Conservation (phyloP, 2,797 vertebrate species). For the Rhinatrema bivittatum region DNA sequence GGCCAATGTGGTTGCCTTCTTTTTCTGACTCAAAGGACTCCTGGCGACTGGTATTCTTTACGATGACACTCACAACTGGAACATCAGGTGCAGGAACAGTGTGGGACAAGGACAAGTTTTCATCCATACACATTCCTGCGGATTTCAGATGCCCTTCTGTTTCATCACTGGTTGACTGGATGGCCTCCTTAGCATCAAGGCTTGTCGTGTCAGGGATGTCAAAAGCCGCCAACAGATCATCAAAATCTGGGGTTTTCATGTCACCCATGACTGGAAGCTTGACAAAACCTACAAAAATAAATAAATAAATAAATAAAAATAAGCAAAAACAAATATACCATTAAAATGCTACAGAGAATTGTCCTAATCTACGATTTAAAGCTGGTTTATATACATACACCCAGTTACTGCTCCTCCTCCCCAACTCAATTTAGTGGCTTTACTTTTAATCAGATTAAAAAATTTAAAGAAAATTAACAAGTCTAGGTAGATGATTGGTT, state of each 20-base stretch:
- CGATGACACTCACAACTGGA: slow-evolving; percentile 88
- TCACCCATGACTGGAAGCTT: slow-evolving; percentile 86
- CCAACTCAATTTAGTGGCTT: too few species aligned
- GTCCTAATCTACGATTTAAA: too few species aligned
- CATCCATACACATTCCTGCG: slow-evolving; percentile 74
- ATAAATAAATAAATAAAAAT: not conserved
- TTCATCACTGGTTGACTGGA: slow-evolving; percentile 77
- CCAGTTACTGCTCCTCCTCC: too few species aligned
- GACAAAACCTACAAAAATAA: slow-evolving; percentile 43
- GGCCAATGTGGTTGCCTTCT: slow-evolving; percentile 60
- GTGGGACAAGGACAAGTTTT: slow-evolving; percentile 59
- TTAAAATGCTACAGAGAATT: too few species aligned
- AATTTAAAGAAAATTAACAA: too few species aligned
- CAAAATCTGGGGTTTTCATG: slow-evolving; percentile 98
- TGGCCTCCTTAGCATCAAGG: slow-evolving; percentile 88
- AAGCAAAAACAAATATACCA: too few species aligned
- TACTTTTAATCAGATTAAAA: too few species aligned
- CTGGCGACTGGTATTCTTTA: slow-evolving; percentile 90
- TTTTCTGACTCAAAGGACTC: slow-evolving; percentile 76
- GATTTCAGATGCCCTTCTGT: slow-evolving; percentile 75
- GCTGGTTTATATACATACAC: too few species aligned
- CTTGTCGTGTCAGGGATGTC: slow-evolving; percentile 95
- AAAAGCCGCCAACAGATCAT: slow-evolving; percentile 95
- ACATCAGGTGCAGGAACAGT: slow-evolving; percentile 61
- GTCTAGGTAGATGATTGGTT: too few species aligned